Evolutionary conservation across 2,113 vertebrate species (phyloP), one percentile per base, ranked within the genome.

Genomic region (Phaethon lepturus): DNA sequence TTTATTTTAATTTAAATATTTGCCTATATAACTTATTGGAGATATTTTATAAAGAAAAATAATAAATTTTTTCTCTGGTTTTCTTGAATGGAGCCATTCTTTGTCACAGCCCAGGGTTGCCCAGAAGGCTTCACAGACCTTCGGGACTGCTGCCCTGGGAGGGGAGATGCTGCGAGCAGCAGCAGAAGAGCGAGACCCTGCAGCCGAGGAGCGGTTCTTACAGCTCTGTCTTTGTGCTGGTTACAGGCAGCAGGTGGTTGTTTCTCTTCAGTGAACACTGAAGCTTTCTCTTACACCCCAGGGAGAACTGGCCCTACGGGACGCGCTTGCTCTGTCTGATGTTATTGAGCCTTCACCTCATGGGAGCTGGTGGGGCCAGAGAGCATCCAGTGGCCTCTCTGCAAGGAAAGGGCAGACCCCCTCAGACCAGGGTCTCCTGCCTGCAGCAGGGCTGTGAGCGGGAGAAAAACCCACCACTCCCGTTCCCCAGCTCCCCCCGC

Each of bases 1-100:
- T 94, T 97, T 97, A 97, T 92, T 98, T 97, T 96, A 97, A 95
- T 96, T 96, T 97, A 94, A 95, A 88, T 67, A 87, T 71, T 94
- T 96, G 90, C 85, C 86, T 69, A 81, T 95, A 85, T 96, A 96
- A 95, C 85, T 97, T 88, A 95, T 93, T 94, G 68, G 64, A 66
- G 50, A 90, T 84, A 63, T 97, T 97, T 97, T 97, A 90, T 97
- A 97, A 97, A 96, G 89, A 92, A 97, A 87, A 90, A 68, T 45
- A 97, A 93, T 95, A 97, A 96, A 84, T 62, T 87, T 97, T 97
- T 95, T 94, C 96, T 95, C 91, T 95, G 84, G 62, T 93, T 97
- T 95, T 97, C 95, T 96, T 68, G 94, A 84, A 60, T 0, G 2
- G 55, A 68, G 58, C 31, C 15, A 2, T 82, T 76, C 22, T 81